Conservation (phyloP, 2,888 invertebrate genomes). For the Athalia circularis region DNA sequence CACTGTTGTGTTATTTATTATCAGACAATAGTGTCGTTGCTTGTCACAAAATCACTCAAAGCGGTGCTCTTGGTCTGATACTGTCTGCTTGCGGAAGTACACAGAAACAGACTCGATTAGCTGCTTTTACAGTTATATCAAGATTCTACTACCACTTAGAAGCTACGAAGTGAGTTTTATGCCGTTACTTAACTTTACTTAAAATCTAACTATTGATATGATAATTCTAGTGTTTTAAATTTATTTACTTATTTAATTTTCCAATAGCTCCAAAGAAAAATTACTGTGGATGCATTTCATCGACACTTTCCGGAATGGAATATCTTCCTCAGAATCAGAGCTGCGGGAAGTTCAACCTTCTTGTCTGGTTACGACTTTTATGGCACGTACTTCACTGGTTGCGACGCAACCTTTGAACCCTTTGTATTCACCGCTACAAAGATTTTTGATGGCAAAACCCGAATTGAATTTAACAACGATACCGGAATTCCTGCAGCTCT, state of each 20-base stretch:
- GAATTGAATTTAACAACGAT: constrained; percentile 85
- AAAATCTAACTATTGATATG: constrained; percentile 22
- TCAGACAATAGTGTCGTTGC: constrained; percentile 85
- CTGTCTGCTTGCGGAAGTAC: constrained; percentile 83
- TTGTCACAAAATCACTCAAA: constrained; percentile 82
- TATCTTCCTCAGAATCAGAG: constrained; percentile 64
- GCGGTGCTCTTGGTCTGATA: constrained; percentile 83
- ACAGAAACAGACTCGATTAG: constrained; percentile 81
- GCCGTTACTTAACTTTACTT: background rate
- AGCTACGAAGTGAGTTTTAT: constrained; percentile 77
- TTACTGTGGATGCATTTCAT: constrained; percentile 82
- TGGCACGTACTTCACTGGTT: constrained; percentile 83
- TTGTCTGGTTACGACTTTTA: constrained; percentile 81
- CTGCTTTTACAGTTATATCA: constrained; percentile 84
- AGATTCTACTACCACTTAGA: constrained; percentile 86
- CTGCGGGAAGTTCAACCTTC: constrained; percentile 73
- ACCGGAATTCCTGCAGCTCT: constrained; percentile 91
- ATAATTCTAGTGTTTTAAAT: constrained; percentile 21
- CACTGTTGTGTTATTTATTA: constrained; percentile 84
- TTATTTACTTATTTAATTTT: constrained; percentile 20
- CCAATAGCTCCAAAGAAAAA: constrained; percentile 78
- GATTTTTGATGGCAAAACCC: constrained; percentile 86
- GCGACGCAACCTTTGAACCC: constrained; percentile 85
- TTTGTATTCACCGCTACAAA: constrained; percentile 86
- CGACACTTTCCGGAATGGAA: constrained; percentile 81